Conservation (phyloP, 1,140 invertebrate species). For the Vanessa atalanta region DNA sequence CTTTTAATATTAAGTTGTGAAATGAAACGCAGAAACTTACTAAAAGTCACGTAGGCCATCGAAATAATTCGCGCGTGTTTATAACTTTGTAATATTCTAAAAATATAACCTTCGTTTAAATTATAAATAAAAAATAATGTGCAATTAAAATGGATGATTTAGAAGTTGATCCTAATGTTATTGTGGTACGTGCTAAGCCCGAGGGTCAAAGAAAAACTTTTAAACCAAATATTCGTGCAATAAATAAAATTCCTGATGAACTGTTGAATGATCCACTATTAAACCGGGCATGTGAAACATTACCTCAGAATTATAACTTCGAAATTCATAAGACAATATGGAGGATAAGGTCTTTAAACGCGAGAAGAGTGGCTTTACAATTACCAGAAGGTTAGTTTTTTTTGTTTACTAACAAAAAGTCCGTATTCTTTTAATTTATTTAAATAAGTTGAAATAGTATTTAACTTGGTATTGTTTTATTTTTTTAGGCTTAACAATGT, state of each 20-base stretch:
- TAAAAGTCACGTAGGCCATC: constrained; percentile 76
- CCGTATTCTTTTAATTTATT: not conserved
- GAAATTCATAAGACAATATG: constrained; percentile 99
- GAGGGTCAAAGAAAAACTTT: constrained; percentile 89
- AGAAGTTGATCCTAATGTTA: constrained; percentile 63
- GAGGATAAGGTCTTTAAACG: constrained; percentile 91
- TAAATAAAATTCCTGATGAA: constrained; percentile 92
- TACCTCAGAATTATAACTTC: constrained; percentile 99
- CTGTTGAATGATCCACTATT: constrained; percentile 90
- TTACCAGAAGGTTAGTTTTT: constrained; percentile 92
- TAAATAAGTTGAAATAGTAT: not conserved
- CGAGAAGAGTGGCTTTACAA: constrained; percentile 96
- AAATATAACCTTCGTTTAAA: constrained; percentile 53
- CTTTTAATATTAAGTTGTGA: not conserved
- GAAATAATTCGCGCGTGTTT: constrained; percentile 61
- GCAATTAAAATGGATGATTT: constrained; percentile 61
- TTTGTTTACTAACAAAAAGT: constrained; percentile 14
- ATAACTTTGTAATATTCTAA: constrained; percentile 49
- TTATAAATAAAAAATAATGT: constrained; percentile 35
- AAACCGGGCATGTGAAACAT: constrained; percentile 85
- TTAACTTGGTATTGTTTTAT: not conserved
- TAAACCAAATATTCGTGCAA: constrained; percentile 84
- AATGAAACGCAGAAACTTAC: constrained; percentile 48
- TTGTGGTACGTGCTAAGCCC: constrained; percentile 88
- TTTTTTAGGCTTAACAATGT: constrained; percentile 87